Evolutionary conservation across 2,113 vertebrate species (phyloP).

Genomic region (Megaceryle torquata): DNA sequence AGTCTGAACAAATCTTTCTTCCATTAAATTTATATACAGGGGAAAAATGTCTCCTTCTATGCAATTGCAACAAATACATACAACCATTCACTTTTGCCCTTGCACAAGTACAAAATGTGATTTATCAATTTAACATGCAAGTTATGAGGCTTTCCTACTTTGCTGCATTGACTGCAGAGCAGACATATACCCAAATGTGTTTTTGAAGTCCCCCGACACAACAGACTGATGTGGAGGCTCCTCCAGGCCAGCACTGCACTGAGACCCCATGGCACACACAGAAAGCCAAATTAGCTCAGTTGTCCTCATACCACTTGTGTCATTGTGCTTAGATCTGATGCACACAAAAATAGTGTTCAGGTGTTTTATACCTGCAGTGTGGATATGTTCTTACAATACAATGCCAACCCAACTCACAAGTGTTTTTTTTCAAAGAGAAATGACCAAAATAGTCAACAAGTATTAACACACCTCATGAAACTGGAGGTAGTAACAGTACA

Average conservation of each 20-base stretch:
- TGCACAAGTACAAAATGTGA: background rate
- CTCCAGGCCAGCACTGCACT: background rate
- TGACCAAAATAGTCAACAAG: background rate
- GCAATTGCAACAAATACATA: background rate
- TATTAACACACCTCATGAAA: background rate
- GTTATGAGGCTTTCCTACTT: background rate
- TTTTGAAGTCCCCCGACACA: background rate
- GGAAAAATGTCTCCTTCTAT: background rate
- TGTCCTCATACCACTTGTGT: background rate
- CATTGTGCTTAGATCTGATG: background rate
- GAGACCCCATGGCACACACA: background rate
- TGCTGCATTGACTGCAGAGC: background rate
- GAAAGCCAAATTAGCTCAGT: background rate
- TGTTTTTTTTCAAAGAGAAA: background rate
- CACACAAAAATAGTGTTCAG: background rate
- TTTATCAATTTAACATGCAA: background rate
- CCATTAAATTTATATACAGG: background rate
- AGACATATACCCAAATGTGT: background rate
- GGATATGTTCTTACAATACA: background rate
- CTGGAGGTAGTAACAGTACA: background rate
- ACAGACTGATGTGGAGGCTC: background rate
- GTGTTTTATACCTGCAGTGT: background rate
- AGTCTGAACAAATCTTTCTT: background rate
- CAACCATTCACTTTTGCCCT: background rate
- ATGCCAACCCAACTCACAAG: background rate